phyloP scores from a whole-genome alignment of 2,797 vertebrate genomes.

The Neosilurus hyrtlii region DNA sequence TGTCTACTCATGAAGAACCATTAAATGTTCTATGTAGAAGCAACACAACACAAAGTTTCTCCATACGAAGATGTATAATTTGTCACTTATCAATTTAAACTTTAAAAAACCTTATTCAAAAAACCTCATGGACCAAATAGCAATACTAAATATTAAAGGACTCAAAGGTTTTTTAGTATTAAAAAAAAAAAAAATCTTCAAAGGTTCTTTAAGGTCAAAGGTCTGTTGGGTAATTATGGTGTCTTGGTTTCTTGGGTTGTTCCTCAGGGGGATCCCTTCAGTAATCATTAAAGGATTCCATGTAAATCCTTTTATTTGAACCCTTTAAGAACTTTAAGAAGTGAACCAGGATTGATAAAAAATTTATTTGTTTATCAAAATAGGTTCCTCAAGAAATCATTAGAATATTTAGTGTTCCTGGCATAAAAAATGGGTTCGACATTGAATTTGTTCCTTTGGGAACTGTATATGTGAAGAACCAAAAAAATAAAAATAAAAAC shows the following conservation, averaged over 20 bases:
- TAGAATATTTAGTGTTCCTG: background rate
- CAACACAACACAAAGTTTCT: background rate
- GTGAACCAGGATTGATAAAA: background rate
- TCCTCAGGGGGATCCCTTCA: background rate
- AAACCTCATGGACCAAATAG: background rate
- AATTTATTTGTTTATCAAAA: background rate
- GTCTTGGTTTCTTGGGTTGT: background rate
- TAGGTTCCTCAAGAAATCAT: background rate
- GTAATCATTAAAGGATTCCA: background rate
- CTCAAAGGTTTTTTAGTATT: background rate
- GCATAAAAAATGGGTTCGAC: background rate
- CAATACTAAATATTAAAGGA: background rate
- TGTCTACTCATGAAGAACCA: too few species aligned
- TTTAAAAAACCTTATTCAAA: background rate
- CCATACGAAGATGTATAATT: background rate
- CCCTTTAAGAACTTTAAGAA: background rate
- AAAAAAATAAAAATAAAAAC: background rate
- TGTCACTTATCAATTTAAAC: background rate
- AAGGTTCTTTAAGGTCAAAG: background rate
- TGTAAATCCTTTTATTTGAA: background rate
- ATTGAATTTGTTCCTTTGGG: background rate
- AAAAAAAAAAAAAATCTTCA: background rate
- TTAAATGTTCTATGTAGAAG: background rate
- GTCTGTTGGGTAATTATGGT: background rate
- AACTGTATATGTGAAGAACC: background rate